A percentile compares a stretch with the other conserved stretches of the same genome.
phyloP scores from a whole-genome alignment of 2,797 vertebrate genomes.

The Myripristis murdjan region DNA sequence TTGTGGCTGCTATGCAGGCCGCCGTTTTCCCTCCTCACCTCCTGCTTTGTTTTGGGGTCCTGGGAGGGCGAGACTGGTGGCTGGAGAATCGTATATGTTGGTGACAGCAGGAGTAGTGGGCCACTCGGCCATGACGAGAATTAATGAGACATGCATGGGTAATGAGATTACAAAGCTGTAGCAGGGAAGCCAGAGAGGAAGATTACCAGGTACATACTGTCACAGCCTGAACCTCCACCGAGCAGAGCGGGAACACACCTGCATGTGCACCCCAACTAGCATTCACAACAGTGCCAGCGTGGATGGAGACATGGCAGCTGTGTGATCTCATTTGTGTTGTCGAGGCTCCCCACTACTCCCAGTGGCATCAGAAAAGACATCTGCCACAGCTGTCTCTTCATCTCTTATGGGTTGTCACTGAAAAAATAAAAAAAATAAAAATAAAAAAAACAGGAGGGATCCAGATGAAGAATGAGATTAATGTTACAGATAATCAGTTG shows the following conservation, averaged over 20 bases:
- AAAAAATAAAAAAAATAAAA: too few relatives aligned
- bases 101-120: slow-evolving; percentile 60
- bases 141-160: slow-evolving; percentile 81
- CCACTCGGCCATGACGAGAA: slow-evolving; percentile 73
- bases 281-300: slow-evolving; percentile 15
- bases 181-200: slow-evolving; percentile 54
- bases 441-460: background rate
- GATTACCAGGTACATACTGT: slow-evolving; percentile 68
- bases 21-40: slow-evolving; percentile 40
- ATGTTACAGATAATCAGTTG: slow-evolving; percentile 29
- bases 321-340: slow-evolving; percentile 60
- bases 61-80: slow-evolving; percentile 11
- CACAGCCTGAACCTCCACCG: slow-evolving; percentile 25
- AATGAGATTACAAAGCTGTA: slow-evolving; percentile 79
- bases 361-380: slow-evolving; percentile 52
- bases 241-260: slow-evolving; percentile 44
- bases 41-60: slow-evolving; percentile 59
- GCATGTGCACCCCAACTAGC: slow-evolving; percentile 14
- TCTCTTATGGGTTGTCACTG: slow-evolving; percentile 35
- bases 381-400: slow-evolving; percentile 53
- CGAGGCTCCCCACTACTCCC: slow-evolving; percentile 42
- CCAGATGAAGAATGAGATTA: background rate
- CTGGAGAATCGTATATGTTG: slow-evolving; percentile 51
- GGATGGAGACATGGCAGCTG: slow-evolving; percentile 61
- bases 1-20: slow-evolving; percentile 61